Conservation (phyloP, 1,140 invertebrate genomes). For the Subanguina moxae region DNA sequence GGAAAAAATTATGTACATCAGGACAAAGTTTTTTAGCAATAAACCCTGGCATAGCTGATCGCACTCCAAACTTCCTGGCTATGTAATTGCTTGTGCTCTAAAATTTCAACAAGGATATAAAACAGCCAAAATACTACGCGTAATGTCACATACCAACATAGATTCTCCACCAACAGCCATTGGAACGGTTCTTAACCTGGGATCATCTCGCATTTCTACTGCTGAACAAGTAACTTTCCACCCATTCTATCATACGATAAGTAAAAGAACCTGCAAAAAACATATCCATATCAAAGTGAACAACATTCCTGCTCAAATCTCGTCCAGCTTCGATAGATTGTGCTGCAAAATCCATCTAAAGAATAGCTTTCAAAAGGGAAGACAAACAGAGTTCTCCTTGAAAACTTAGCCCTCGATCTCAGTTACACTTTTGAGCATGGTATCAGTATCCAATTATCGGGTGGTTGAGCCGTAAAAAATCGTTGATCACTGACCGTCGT, state of each 20-base stretch:
- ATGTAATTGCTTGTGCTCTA: slow-evolving; percentile 69
- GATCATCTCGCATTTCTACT: slow-evolving; percentile 69
- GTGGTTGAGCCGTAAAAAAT: no score
- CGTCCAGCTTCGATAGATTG: slow-evolving; percentile 28
- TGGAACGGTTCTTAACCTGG: slow-evolving; percentile 64
- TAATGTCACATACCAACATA: slow-evolving; percentile 64
- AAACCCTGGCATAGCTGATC: slow-evolving; percentile 72
- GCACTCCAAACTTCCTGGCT: slow-evolving; percentile 68
- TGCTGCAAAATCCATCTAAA: slow-evolving; percentile 13
- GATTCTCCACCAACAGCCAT: slow-evolving; percentile 68
- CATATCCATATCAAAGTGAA: slow-evolving; percentile 44
- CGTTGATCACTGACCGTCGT: no score
- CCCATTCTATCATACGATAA: slow-evolving; percentile 61
- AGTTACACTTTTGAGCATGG: no score
- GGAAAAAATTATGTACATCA: neutral
- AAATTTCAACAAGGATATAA: neutral
- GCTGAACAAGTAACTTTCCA: slow-evolving; percentile 71
- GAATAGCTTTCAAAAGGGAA: no score
- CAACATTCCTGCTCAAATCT: slow-evolving; percentile 23
- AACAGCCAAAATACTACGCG: slow-evolving; percentile 8
- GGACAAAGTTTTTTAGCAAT: slow-evolving; percentile 70
- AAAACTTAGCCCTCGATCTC: no score
- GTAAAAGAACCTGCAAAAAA: slow-evolving; percentile 37
- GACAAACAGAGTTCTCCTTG: no score
- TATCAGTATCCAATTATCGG: no score